phyloP scores from a whole-genome alignment of 2,888 invertebrate species.

The Magallana nippona region DNA sequence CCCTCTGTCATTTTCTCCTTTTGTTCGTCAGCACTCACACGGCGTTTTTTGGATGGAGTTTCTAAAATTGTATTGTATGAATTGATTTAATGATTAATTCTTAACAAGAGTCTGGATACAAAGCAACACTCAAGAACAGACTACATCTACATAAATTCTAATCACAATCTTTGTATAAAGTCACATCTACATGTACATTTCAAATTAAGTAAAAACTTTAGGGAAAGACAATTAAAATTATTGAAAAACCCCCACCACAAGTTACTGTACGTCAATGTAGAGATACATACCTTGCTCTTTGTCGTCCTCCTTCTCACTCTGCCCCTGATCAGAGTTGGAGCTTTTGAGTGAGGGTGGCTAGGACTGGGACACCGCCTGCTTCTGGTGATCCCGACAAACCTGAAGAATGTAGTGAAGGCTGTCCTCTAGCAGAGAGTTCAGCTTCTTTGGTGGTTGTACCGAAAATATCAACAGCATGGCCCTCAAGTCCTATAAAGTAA shows the following conservation, averaged over 20 bases:
- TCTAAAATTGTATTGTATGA: conserved; percentile 50
- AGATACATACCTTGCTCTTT: conserved; percentile 39
- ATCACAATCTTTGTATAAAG: no score
- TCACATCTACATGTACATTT: no score
- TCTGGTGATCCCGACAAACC: conserved; percentile 71
- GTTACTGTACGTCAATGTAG: not conserved
- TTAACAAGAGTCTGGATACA: no score
- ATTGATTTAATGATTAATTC: no score
- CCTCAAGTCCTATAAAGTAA: conserved; percentile 73
- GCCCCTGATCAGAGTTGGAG: conserved; percentile 57
- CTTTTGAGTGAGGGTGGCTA: conserved; percentile 41
- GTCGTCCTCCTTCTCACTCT: conserved; percentile 51
- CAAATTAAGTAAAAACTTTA: no score
- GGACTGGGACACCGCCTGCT: conserved; percentile 55
- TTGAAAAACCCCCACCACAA: no score
- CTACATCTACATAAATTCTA: no score
- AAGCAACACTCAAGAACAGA: no score
- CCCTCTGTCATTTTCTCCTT: conserved; percentile 3
- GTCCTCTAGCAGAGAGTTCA: conserved; percentile 71
- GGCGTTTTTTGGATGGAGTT: conserved; percentile 66
- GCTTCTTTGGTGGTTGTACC: conserved; percentile 73
- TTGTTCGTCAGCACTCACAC: conserved; percentile 50
- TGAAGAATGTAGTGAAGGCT: conserved; percentile 73
- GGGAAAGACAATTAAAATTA: no score
- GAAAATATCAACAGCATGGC: conserved; percentile 77